phyloP scores from a whole-genome alignment of 2,113 vertebrate genomes.

The Shinisaurus crocodilurus region DNA sequence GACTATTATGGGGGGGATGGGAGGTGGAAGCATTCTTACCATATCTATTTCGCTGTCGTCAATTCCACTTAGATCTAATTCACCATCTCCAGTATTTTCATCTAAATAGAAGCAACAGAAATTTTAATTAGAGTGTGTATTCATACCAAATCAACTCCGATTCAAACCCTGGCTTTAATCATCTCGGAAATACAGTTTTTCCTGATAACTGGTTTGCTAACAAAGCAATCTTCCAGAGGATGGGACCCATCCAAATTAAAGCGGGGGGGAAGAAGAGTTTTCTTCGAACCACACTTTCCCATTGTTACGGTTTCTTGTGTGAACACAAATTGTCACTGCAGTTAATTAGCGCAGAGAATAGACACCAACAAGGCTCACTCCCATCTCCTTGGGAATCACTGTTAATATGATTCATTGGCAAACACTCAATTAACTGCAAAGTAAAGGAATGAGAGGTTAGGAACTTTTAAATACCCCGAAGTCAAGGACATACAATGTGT shows the following conservation, averaged over 20 bases:
- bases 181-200: not conserved
- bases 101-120: constrained; percentile 74
- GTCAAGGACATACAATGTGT: not conserved
- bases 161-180: constrained; percentile 15
- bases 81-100: constrained; percentile 82
- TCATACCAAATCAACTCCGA: constrained; percentile 27
- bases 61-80: constrained; percentile 95
- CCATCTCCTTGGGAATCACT: not conserved
- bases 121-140: constrained; percentile 45
- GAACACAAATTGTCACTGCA: not conserved
- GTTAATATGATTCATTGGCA: not conserved
- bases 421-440: constrained; percentile 15
- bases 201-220: constrained; percentile 8
- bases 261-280: fast-evolving
- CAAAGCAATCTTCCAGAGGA: constrained; percentile 33
- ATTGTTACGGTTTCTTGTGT: not conserved
- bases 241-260: not conserved
- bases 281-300: not conserved
- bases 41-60: constrained; percentile 95
- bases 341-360: constrained; percentile 57
- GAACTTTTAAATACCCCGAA: not conserved
- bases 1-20: not conserved
- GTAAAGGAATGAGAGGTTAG: constrained; percentile 1
- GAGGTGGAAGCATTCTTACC: constrained; percentile 72
- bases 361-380: not conserved